Conservation (phyloP, 2,797 vertebrate species). For the Eulemur rubriventer region DNA sequence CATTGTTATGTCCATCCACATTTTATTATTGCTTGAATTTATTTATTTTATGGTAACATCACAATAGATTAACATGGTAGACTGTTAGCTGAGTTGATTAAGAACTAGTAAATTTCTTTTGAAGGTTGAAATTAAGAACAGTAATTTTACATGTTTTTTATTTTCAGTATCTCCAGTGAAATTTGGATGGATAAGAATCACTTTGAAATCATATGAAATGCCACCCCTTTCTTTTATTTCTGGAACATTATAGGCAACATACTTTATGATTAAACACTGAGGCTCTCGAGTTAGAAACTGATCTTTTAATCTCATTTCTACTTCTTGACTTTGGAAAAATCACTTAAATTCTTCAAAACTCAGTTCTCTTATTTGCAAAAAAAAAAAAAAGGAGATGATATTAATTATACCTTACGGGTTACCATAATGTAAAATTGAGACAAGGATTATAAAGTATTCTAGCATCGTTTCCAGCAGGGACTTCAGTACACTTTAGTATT, state of each 20-base stretch:
- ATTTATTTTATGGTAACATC: not conserved
- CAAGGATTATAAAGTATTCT: not conserved
- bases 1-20: not conserved
- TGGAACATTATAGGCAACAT: not conserved
- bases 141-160: not conserved
- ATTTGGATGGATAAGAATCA: not conserved
- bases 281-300: not conserved
- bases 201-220: not conserved
- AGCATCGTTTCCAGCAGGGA: not conserved
- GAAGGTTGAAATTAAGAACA: not conserved
- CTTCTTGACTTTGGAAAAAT: not conserved
- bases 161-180: not conserved
- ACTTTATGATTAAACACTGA: not conserved
- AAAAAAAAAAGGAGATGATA: not conserved
- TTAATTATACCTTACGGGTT: not conserved
- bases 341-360: not conserved
- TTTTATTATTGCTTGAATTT: slow-evolving; percentile 4
- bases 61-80: not conserved
- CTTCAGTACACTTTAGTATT: not conserved
- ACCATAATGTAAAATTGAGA: not conserved
- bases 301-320: not conserved
- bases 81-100: not conserved
- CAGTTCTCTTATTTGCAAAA: not conserved
- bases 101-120: not conserved
- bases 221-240: not conserved